A percentile compares a stretch with the other conserved stretches of the same genome.
Conservation (phyloP, 1,140 invertebrate genomes). For the Homalodisca vitripennis region DNA sequence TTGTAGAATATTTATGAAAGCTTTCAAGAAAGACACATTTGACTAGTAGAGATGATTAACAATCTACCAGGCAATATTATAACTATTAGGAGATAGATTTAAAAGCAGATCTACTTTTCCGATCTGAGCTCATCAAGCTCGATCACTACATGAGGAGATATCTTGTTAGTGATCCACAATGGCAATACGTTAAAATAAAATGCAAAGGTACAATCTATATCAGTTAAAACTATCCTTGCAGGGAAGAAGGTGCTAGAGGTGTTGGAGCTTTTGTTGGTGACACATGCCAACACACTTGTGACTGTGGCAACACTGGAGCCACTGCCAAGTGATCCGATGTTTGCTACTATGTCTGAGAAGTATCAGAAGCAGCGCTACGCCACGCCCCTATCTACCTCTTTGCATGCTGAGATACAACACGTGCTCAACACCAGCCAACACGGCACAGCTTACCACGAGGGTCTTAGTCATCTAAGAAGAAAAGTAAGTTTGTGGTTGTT, state of each 20-base stretch:
- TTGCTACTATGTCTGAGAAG: constrained; percentile 7
- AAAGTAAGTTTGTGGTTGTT: constrained; percentile 25
- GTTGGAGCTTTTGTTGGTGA: constrained; percentile 6
- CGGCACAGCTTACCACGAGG: constrained; percentile 27
- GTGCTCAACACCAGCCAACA: constrained; percentile 28
- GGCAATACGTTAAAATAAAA: too few species aligned
- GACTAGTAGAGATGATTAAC: background rate
- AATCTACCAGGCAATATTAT: background rate
- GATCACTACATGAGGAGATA: too few species aligned
- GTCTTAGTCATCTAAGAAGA: constrained; percentile 33
- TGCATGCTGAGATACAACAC: constrained; percentile 32
- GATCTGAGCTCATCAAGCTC: too few species aligned
- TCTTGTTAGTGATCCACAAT: too few species aligned
- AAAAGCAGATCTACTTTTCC: too few species aligned
- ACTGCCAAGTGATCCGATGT: constrained; percentile 8
- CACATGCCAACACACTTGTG: background rate
- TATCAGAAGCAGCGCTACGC: constrained; percentile 18
- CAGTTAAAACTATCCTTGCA: background rate
- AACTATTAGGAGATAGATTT: background rate
- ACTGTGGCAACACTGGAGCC: constrained; percentile 18
- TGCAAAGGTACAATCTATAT: too few species aligned
- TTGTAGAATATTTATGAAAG: too few species aligned
- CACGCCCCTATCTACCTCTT: background rate
- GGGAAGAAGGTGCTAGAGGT: background rate
- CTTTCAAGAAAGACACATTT: too few species aligned